Conservation (phyloP, 2,888 invertebrate species). For the Achlya flavicornis region DNA sequence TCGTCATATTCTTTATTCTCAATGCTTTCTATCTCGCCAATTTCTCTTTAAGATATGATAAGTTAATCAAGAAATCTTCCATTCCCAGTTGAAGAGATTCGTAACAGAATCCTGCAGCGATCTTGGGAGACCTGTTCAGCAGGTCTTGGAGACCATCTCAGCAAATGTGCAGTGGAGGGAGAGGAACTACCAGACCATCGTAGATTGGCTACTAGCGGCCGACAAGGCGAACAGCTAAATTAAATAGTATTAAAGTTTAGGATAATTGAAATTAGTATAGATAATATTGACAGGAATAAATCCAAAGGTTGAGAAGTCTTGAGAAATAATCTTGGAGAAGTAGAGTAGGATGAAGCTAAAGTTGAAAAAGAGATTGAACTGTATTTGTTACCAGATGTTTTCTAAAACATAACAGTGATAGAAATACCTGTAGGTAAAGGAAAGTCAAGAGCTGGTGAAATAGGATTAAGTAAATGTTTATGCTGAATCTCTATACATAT, state of each 20-base stretch:
- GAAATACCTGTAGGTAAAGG: no score
- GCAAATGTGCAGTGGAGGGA: constrained; percentile 94
- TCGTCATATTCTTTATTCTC: no score
- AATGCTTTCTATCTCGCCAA: no score
- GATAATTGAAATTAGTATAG: not conserved
- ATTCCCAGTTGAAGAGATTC: constrained; percentile 86
- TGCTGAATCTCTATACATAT: no score
- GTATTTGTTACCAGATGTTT: no score
- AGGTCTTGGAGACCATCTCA: constrained; percentile 91
- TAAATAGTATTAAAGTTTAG: constrained; percentile 17
- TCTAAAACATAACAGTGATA: no score
- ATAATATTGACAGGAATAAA: not conserved
- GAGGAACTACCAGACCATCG: constrained; percentile 88
- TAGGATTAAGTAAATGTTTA: no score
- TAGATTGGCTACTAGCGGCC: constrained; percentile 86
- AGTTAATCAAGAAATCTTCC: no score
- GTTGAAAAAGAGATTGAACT: no score
- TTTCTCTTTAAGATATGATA: no score
- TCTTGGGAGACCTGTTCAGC: constrained; percentile 89
- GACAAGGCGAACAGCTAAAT: constrained; percentile 43
- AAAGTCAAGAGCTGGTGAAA: no score
- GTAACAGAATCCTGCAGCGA: constrained; percentile 85
- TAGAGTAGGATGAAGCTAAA: not conserved
- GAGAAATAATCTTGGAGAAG: not conserved
- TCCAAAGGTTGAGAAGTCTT: not conserved